Percentiles rank a stretch among this genome's conserved stretches.
These are phyloP conservation scores for Phorcus lineatus DNA, from an alignment of 2,888 invertebrate genomes.

Conservation along the genomic window DNA sequence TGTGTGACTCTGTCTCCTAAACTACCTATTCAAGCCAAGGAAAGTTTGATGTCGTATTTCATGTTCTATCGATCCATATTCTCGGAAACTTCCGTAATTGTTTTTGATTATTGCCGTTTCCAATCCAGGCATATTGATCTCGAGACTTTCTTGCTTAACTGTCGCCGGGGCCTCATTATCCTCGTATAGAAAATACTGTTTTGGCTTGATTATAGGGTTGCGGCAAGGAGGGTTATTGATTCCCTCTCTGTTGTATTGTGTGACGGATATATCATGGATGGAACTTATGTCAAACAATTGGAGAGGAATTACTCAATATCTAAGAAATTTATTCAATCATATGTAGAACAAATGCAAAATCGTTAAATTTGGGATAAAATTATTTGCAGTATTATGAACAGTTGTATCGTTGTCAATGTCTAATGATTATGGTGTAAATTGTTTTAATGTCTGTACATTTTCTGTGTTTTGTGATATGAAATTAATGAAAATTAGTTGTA, in stretches of 20 bases:
- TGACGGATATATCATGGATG: too few species aligned
- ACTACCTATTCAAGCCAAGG: not conserved
- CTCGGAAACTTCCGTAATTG: not conserved
- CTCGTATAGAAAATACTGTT: not conserved
- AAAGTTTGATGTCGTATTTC: not conserved
- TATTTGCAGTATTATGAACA: too few species aligned
- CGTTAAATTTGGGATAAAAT: too few species aligned
- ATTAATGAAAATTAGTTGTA: too few species aligned
- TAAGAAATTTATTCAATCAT: too few species aligned
- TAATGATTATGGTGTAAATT: too few species aligned
- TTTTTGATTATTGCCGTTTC: not conserved
- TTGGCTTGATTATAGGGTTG: slow-evolving; percentile 10
- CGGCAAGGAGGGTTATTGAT: not conserved
- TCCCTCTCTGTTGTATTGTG: not conserved
- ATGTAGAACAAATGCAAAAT: too few species aligned
- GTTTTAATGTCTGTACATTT: too few species aligned
- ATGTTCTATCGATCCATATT: not conserved
- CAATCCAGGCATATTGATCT: not conserved
- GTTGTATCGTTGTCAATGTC: too few species aligned
- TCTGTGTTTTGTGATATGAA: too few species aligned
- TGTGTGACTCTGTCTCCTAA: not conserved
- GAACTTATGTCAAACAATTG: too few species aligned
- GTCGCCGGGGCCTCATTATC: not conserved
- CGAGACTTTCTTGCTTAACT: not conserved
- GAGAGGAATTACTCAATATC: too few species aligned